Evolutionary conservation across 1,140 invertebrate genomes (phyloP).

Genomic region (Drosophila quadrilineata): DNA sequence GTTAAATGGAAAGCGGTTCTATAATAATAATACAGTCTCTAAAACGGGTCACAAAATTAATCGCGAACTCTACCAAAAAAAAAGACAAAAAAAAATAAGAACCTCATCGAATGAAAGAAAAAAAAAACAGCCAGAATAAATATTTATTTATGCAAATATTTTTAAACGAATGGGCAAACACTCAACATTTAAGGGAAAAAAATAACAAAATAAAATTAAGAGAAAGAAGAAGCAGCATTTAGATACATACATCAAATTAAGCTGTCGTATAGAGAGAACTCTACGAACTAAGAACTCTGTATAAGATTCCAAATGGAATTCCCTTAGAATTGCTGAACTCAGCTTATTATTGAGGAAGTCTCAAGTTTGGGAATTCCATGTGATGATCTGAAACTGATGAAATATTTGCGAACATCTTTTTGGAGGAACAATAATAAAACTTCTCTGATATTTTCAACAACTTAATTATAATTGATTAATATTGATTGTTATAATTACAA

Average conservation of each 20-base stretch:
- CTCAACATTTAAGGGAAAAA: not conserved
- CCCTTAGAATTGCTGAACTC: not conserved
- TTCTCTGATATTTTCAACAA: too few species aligned
- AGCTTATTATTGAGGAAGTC: not conserved
- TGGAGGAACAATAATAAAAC: too few species aligned
- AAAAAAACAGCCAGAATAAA: conserved; percentile 49
- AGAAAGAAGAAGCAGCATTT: not conserved
- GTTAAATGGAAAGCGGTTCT: conserved; percentile 51
- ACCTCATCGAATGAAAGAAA: too few species aligned
- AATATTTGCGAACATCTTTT: too few species aligned
- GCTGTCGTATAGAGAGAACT: not conserved
- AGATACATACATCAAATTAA: too few species aligned
- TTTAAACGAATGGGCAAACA: conserved; percentile 21
- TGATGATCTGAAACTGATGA: not conserved
- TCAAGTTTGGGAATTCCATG: not conserved
- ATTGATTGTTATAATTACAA: too few species aligned
- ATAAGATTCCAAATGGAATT: conserved; percentile 5
- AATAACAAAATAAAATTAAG: conserved; percentile 2
- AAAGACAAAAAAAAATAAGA: too few species aligned
- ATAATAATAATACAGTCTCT: not conserved
- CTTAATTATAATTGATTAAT: too few species aligned
- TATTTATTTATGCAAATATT: conserved; percentile 68
- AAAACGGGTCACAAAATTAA: conserved; percentile 45
- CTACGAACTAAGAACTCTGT: not conserved
- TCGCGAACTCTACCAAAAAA: conserved; percentile 21